Base-by-base conservation (phyloP, 2,888 invertebrate species). In the Drepana falcataria region DNA sequence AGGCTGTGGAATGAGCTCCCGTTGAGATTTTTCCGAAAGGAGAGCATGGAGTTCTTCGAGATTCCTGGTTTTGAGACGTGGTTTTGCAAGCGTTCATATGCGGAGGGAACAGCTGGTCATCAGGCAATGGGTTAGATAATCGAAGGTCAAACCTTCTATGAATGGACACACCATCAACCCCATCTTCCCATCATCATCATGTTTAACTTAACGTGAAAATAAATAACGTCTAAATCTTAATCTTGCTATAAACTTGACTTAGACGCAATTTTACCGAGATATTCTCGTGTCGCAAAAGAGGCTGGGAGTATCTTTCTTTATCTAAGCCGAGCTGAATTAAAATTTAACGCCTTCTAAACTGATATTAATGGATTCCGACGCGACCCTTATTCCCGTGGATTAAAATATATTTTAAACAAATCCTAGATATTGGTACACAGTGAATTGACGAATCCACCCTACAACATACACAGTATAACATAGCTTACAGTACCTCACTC, bases 371-470 rank as follows among this genome's bases (percentile, higher is more conserved):
- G 67, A 55, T 56, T 53, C 49, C 35, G 60, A 61, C 67, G 53
- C 52, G 51, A 59, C 69, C 69, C 70, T 58, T 58, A 59, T 64
- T 60, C 61, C 58, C 63, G 53, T 48, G 63, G 75, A 80, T 83
- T 81, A 79, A 81, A 81, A 75, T 78, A 61, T 66, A 69, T 67
- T 69, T 79, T 77, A 81, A 80, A 80, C 73, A 79, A 77, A 80
- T 75, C 77, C 73, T 63, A 68, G 77, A 75, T 81, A 84, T 83
- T 84, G 77, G 73, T 65, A 62, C 60, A 61, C 67, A 77, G 73
- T 86, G 85, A 86, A 77, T 80, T 64, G 65, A 73, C 83, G 60
- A 61, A 79, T 84, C 68, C 63, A 69, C 73, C 78, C 78, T 63
- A 64, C 21, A 21, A 21, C 54, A 41, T n/a, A 34, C 35, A 33